Conservation (phyloP, 2,113 vertebrate genomes). For the Hydrochoerus hydrochaeris region DNA sequence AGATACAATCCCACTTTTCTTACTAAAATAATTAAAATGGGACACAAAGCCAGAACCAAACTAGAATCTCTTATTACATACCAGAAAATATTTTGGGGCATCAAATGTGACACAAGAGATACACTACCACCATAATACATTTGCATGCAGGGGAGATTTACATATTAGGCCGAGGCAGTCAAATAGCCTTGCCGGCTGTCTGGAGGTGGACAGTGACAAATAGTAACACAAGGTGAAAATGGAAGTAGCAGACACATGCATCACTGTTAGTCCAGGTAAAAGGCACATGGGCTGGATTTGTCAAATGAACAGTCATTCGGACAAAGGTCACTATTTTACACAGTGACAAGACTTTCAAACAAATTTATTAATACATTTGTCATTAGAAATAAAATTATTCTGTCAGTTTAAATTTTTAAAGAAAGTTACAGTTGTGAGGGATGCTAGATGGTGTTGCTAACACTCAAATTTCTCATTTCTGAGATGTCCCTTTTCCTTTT, state of each 20-base stretch:
- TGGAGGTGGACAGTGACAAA: slow-evolving; percentile 57
- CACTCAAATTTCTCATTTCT: neutral
- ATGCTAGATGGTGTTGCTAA: neutral
- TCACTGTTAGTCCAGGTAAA: slow-evolving; percentile 38
- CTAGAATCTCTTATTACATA: neutral
- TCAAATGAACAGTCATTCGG: slow-evolving; percentile 30
- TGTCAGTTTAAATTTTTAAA: neutral
- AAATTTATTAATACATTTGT: slow-evolving; percentile 49
- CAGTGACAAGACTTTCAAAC: slow-evolving; percentile 49
- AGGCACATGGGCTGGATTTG: neutral
- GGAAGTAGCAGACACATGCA: slow-evolving; percentile 46
- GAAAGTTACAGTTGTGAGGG: neutral
- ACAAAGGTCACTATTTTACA: slow-evolving; percentile 60
- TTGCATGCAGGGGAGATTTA: neutral
- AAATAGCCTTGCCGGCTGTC: slow-evolving; percentile 22
- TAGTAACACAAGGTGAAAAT: neutral
- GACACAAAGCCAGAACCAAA: neutral
- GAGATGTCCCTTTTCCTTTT: neutral
- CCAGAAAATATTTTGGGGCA: slow-evolving; percentile 5
- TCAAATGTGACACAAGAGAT: neutral
- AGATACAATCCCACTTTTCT: neutral
- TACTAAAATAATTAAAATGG: slow-evolving; percentile 45
- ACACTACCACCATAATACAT: neutral
- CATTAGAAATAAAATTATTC: slow-evolving; percentile 37
- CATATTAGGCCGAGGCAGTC: slow-evolving; percentile 40